Base-by-base conservation (phyloP, 2,113 vertebrate genomes). In the Trichomycterus rosablanca region DNA sequence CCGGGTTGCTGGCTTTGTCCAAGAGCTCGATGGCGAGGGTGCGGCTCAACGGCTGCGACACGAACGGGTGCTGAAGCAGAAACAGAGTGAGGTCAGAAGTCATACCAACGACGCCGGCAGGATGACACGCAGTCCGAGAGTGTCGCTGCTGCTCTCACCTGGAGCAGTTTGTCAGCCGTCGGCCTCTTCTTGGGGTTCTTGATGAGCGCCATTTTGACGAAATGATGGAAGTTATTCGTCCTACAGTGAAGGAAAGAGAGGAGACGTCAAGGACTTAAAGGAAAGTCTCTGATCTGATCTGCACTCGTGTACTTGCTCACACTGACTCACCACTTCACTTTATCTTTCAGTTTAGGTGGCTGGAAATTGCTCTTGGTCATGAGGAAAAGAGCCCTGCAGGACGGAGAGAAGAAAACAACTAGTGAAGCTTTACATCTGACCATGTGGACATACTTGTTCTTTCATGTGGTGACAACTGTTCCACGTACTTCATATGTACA, bases 321-420 rank as follows among this genome's bases (percentile, higher is more conserved):
- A 30, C 23, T 39, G 37, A 14, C 85, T 89, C 85, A 96, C 96
- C 95, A 97, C 57, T 97, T 97, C 67, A 93, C 77, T 86, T 97
- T 97, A 79, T 99, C 95, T 85, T 97, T 99, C 79, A 98, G 84
- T 76, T 98, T 99, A 11, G 96, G 96, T 68, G 95, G 94, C 63
- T 97, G 94, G 75, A 99, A 99, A 82, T 94, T 99, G 81, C 96
- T 97, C 88, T 99, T 99, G 0, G 94, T 97, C 96, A 99, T 99
- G 77, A 99, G 77, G 83, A 99, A 99, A 61, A 99, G 89, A 55
- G 96, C 96, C 85, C 96, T 98, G 75, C 50, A 76, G 70, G n/a
- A 58, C 54, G 44, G 16, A 39, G 5, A 75, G 3, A 52, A 2
- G 20, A 1, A n/a, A n/a, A n/a, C n/a, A n/a, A n/a, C n/a, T n/a